These are phyloP conservation scores for Aptenodytes patagonicus DNA, from an alignment of 2,113 vertebrate genomes.

Conservation along the genomic window DNA sequence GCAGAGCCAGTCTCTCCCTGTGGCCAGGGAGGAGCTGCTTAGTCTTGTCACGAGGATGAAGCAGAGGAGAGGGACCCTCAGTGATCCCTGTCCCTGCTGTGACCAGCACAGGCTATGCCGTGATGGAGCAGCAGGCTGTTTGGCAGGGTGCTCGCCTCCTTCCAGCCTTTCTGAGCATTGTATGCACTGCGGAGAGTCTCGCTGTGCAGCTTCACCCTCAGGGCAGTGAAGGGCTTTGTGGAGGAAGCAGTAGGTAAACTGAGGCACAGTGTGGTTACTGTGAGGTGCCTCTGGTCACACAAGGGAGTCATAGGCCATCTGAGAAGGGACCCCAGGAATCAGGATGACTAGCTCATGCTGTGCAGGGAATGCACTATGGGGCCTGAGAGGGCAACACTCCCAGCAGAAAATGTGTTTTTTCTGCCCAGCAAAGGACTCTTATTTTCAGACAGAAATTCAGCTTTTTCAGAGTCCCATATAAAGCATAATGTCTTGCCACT, in stretches of 20 bases:
- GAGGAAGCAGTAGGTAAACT: background rate
- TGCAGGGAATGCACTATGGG: background rate
- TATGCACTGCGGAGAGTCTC: accelerated
- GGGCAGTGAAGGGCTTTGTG: background rate
- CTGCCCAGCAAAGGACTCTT: background rate
- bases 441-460: background rate
- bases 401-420: background rate
- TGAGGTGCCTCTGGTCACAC: background rate
- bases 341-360: accelerated
- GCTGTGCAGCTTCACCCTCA: too few species aligned
- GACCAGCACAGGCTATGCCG: background rate
- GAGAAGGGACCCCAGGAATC: background rate
- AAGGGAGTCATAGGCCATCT: accelerated
- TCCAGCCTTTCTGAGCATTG: background rate
- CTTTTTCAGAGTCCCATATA: background rate
- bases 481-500: background rate
- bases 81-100: too few species aligned
- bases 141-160: background rate
- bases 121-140: background rate
- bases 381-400: background rate
- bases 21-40: background rate
- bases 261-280: background rate
- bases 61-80: accelerated
- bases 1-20: background rate
- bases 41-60: background rate